These are phyloP conservation scores for Dermatemys mawii DNA, from an alignment of 2,113 vertebrate species.

Conservation along the genomic window DNA sequence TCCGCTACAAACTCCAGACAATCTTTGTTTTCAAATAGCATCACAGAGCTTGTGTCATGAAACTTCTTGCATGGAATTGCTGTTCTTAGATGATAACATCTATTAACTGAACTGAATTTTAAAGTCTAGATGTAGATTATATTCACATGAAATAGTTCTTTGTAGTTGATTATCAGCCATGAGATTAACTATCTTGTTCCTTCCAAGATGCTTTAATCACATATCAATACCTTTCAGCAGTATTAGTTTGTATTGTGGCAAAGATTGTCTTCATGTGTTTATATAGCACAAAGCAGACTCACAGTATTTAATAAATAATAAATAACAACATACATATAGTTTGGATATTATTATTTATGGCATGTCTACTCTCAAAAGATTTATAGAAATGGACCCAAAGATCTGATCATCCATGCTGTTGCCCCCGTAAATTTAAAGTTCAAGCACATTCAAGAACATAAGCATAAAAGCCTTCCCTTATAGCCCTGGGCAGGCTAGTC, in stretches of 20 bases:
- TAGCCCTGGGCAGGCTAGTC: neutral
- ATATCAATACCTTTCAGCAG: neutral
- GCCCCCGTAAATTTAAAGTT: fast-evolving
- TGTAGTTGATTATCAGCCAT: neutral
- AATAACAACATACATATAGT: neutral
- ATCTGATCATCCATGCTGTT: neutral
- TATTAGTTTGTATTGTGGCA: neutral
- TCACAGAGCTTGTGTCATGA: slow-evolving; percentile 8
- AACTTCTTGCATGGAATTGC: neutral
- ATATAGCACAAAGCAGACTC: neutral
- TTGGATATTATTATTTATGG: neutral
- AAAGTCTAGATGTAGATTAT: neutral
- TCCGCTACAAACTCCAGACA: neutral
- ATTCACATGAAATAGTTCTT: neutral
- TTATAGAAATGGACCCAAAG: neutral
- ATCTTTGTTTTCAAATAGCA: slow-evolving; percentile 37
- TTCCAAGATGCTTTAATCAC: neutral
- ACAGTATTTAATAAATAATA: neutral
- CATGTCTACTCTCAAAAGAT: neutral
- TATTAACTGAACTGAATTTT: neutral
- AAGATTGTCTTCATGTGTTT: neutral
- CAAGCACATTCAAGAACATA: neutral
- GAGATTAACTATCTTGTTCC: neutral
- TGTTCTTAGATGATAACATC: slow-evolving; percentile 13
- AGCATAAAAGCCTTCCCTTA: neutral